Evolutionary conservation across 2,888 invertebrate genomes (phyloP).

Genomic region (Dyspetes luteomarginatus): DNA sequence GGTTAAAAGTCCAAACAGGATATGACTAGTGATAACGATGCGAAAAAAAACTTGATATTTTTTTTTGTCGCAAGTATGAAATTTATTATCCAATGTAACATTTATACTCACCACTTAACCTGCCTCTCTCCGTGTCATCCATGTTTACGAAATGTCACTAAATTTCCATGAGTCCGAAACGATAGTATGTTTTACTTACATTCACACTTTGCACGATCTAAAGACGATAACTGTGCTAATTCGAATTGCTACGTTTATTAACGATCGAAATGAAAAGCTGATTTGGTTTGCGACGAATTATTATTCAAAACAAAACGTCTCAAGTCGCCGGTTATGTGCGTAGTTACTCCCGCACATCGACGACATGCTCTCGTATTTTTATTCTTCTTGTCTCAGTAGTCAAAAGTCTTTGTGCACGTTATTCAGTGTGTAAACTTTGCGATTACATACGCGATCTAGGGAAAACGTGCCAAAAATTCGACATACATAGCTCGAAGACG

Average conservation of each 20-base stretch:
- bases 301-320: constrained; percentile 26
- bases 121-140: constrained; percentile 31
- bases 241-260: background rate
- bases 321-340: constrained; percentile 48
- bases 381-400: background rate
- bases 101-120: constrained; percentile 53
- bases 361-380: constrained; percentile 4
- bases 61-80: too few species aligned
- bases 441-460: background rate
- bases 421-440: background rate
- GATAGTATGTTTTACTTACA: background rate
- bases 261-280: background rate
- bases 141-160: constrained; percentile 44
- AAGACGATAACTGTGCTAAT: background rate
- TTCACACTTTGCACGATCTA: background rate
- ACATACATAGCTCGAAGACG: background rate
- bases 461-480: background rate
- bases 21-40: background rate
- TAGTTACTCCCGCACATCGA: constrained; percentile 24
- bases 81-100: background rate
- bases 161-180: constrained; percentile 19
- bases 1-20: background rate
- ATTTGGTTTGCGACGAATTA: background rate
- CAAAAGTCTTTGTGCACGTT: background rate
- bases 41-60: background rate